phyloP scores from a whole-genome alignment of 2,113 vertebrate species.

The Strigops habroptila region DNA sequence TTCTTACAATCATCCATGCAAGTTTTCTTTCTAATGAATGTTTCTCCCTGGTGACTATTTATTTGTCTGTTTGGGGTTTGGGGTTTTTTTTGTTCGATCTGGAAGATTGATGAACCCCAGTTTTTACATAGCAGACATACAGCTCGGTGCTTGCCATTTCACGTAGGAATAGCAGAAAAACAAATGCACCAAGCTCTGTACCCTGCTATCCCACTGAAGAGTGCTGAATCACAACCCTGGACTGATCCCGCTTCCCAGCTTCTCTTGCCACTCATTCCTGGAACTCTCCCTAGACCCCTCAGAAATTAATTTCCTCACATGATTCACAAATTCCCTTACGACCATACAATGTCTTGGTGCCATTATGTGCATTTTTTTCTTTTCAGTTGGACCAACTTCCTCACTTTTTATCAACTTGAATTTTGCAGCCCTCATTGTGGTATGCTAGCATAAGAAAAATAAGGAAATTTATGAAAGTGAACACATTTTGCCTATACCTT shows the following conservation, averaged over 20 bases:
- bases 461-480: background rate
- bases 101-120: background rate
- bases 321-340: background rate
- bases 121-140: background rate
- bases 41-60: background rate
- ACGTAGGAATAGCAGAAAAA: background rate
- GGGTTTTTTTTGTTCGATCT: background rate
- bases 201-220: slow-evolving; percentile 9
- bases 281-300: background rate
- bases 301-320: background rate
- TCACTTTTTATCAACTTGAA: background rate
- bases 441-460: background rate
- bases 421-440: background rate
- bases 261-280: background rate
- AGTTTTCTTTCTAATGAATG: background rate
- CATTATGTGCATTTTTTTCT: background rate
- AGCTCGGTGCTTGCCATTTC: background rate
- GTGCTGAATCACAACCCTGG: background rate
- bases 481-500: background rate
- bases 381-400: background rate
- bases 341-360: background rate
- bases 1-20: background rate
- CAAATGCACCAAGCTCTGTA: background rate
- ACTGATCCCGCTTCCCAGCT: background rate
- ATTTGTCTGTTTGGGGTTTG: background rate